phyloP scores from a whole-genome alignment of 1,140 invertebrate species.

The Leptonema lineaticorne region DNA sequence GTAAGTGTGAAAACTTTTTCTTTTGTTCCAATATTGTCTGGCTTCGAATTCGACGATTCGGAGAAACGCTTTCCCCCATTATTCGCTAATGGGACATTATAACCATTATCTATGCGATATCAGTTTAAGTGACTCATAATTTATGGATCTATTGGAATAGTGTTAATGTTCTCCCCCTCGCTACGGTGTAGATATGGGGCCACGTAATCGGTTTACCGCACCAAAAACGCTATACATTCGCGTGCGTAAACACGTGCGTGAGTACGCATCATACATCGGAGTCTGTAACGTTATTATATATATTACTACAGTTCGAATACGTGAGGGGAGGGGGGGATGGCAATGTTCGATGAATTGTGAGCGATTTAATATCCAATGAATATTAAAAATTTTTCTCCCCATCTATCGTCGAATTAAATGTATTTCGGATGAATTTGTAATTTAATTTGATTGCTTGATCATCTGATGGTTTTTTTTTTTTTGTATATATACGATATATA shows the following conservation, averaged over 20 bases:
- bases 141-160: conserved; percentile 41
- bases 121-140: conserved; percentile 39
- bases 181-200: conserved; percentile 4
- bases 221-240: conserved; percentile 2
- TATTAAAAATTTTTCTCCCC: conserved; percentile 5
- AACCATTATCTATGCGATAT: conserved; percentile 40
- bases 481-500: no score
- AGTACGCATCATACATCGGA: no score
- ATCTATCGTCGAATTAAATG: background rate
- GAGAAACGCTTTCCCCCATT: conserved; percentile 32
- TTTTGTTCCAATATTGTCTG: conserved; percentile 16
- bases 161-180: conserved; percentile 38
- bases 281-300: no score
- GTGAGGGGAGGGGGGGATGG: background rate
- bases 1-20: conserved; percentile 24
- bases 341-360: background rate
- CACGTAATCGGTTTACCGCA: conserved; percentile 25
- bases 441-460: no score
- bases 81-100: conserved; percentile 39
- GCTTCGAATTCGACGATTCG: conserved; percentile 24
- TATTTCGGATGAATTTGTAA: no score
- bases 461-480: no score
- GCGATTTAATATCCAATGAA: conserved; percentile 24
- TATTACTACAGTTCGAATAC: background rate
- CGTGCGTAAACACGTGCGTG: background rate